Evolutionary conservation across 2,888 invertebrate species (phyloP), one percentile per base, ranked within the genome.

Genomic region (Erannis defoliaria): DNA sequence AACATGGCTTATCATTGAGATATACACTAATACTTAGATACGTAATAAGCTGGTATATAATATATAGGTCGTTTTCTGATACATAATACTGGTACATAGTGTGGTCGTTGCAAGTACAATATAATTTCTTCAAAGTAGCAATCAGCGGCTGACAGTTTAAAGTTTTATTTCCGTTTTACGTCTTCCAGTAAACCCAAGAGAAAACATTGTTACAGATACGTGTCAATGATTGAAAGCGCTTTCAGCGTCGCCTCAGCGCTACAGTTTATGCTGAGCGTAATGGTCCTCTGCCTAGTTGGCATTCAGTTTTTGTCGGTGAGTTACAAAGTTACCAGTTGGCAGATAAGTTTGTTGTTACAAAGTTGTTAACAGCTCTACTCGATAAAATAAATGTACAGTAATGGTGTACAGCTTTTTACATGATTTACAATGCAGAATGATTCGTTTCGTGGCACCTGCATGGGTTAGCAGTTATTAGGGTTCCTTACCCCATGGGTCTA

Each of bases 261-360:
- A 50, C 93, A 93, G 73, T 92, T 93, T 68, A 93, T 93, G 93
- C 71, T 93, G 64, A 93, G 93, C 71, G 93, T 88, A 1, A 91
- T 93, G 89, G 93, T 93, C 1, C 85, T 93, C 16, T 93, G 93
- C 74, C 79, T 93, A 64, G 79, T 93, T 35, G 93, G 93, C 54
- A 82, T 93, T 46, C 90, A 93, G 70, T 90, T 93, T 77, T 77
- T 93, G 66, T 91, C 93, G 75, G 93, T 93, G 77, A 66, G 78
- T 68, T 54, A 37, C 56, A 50, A 62, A 37, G 46, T 51, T 10
- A 40, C 12, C 18, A 43, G 43, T 50, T 9, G 40, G 26, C 26
- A 49, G 59, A 60, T 55, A 29, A 55, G 33, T 43, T 45, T 31
- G 19, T 21, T 37, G 33, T 35, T 51, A 55, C 43, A 50, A 55